A percentile compares a stretch with the other conserved stretches of the same genome.
Evolutionary conservation across 2,888 invertebrate species (phyloP).

Genomic region (Cactoblastis cactorum): DNA sequence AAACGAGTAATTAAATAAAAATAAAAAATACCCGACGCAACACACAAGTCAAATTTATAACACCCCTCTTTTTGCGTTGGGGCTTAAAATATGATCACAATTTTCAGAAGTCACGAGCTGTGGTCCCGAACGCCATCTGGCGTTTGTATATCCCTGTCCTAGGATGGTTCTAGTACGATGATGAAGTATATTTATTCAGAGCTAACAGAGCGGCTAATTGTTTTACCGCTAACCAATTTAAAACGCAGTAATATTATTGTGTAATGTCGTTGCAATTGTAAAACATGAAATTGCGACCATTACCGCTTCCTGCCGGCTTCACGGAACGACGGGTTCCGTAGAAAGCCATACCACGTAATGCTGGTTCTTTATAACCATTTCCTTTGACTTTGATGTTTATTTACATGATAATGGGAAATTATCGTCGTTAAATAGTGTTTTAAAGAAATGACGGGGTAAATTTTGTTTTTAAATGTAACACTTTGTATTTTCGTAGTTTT

Average conservation of each 20-base stretch:
- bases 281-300: conserved; percentile 22
- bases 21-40: too few relatives aligned
- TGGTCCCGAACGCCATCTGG: too few relatives aligned
- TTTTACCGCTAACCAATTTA: conserved; percentile 10
- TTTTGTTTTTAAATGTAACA: too few relatives aligned
- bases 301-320: conserved; percentile 26
- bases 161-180: too few relatives aligned
- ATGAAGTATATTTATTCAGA: conserved; percentile 5
- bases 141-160: too few relatives aligned
- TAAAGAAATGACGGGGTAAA: not conserved
- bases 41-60: too few relatives aligned
- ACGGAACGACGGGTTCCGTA: conserved; percentile 18
- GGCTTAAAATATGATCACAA: too few relatives aligned
- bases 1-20: too few relatives aligned
- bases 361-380: conserved; percentile 1
- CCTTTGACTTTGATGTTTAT: conserved; percentile 6
- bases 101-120: too few relatives aligned
- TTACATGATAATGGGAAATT: not conserved
- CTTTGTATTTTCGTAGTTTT: too few relatives aligned
- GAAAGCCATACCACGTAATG: not conserved
- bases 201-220: conserved; percentile 2
- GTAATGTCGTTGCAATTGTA: conserved; percentile 19
- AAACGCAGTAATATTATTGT: conserved; percentile 3
- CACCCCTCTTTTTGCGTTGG: too few relatives aligned
- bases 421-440: not conserved